phyloP scores from a whole-genome alignment of 2,888 invertebrate genomes.

The Idaea dimidiata region DNA sequence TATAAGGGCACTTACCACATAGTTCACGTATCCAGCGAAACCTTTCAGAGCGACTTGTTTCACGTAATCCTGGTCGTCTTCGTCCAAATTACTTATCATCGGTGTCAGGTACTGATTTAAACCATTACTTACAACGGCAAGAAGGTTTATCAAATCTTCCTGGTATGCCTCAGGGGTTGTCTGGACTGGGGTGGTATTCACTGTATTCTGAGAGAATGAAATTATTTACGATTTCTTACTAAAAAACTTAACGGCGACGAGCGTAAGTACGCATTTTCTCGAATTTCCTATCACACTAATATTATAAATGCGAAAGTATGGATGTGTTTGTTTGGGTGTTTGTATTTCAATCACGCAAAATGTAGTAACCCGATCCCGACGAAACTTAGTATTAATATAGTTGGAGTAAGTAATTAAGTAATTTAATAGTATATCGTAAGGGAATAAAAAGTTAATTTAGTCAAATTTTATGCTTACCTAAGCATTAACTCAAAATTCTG shows the following conservation, averaged over 20 bases:
- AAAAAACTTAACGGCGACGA: too few species aligned
- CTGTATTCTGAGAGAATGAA: not conserved
- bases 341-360: too few species aligned
- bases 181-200: not conserved
- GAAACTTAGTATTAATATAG: too few species aligned
- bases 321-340: too few species aligned
- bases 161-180: not conserved
- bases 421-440: too few species aligned
- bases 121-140: not conserved
- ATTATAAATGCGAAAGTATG: too few species aligned
- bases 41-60: not conserved
- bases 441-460: not conserved
- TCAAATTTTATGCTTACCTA: not conserved
- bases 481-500: not conserved
- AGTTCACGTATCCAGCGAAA: constrained; percentile 9
- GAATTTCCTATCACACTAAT: too few species aligned
- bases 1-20: constrained; percentile 7
- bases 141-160: not conserved
- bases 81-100: not conserved
- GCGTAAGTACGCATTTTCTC: too few species aligned
- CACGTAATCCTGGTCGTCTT: constrained; percentile 5
- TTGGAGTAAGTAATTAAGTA: too few species aligned
- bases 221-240: not conserved
- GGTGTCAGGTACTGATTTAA: not conserved
- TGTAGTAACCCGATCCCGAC: too few species aligned